Conservation (phyloP, 2,888 invertebrate genomes). For the Branchipolynoe longqiensis region DNA sequence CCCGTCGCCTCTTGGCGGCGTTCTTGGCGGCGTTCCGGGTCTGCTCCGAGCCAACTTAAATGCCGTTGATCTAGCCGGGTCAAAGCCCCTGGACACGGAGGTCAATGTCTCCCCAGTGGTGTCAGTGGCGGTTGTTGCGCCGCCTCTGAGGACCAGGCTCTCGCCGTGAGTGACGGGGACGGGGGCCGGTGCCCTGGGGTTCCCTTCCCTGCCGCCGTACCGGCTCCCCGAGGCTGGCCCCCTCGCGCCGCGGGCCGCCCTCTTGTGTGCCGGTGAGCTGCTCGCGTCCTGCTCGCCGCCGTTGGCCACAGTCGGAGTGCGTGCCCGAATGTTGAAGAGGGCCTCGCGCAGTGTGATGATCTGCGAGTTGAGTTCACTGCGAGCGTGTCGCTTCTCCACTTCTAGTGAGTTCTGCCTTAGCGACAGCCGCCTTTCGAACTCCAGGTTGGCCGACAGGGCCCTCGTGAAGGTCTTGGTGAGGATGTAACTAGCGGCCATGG, state of each 20-base stretch:
- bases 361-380: slow-evolving; percentile 52
- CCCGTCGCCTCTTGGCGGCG: no score
- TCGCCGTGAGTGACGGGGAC: background rate
- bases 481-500: slow-evolving; percentile 25
- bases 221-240: background rate
- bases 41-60: no score
- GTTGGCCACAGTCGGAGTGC: slow-evolving; percentile 5
- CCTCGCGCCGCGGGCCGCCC: background rate
- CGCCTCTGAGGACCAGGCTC: background rate
- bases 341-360: slow-evolving; percentile 43
- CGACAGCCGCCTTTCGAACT: slow-evolving; percentile 15
- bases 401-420: slow-evolving; percentile 22
- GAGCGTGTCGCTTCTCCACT: slow-evolving; percentile 3
- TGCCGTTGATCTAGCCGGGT: background rate
- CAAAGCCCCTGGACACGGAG: background rate
- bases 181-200: background rate
- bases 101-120: slow-evolving; percentile 21
- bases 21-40: no score
- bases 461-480: slow-evolving; percentile 42
- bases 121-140: background rate
- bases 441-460: slow-evolving; percentile 48
- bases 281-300: background rate
- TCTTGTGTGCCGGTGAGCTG: background rate
- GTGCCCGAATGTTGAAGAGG: slow-evolving; percentile 41
- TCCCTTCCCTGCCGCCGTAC: background rate